A percentile compares a stretch with the other conserved stretches of the same genome.
phyloP scores from a whole-genome alignment of 2,888 invertebrate species.

The Lottia scabra region DNA sequence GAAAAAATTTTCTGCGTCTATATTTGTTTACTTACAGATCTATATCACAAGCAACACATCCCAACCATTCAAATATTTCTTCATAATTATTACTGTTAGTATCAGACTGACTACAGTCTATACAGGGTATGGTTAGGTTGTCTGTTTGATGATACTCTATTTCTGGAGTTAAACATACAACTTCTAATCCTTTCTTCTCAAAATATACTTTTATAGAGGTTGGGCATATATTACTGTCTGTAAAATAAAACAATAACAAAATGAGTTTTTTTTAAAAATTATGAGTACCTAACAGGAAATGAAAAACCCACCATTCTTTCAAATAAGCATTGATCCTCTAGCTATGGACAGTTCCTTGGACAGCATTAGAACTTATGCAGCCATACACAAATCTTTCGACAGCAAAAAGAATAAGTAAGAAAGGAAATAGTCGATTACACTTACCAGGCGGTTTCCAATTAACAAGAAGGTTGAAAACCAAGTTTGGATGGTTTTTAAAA shows the following conservation, averaged over 20 bases:
- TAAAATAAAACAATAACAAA: conserved; percentile 13
- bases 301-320: no score
- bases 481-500: conserved; percentile 42
- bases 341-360: no score
- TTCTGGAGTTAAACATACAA: conserved; percentile 18
- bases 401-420: no score
- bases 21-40: conserved; percentile 23
- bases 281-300: no score
- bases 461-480: conserved; percentile 48
- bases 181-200: conserved; percentile 30
- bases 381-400: no score
- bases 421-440: neutral
- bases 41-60: conserved; percentile 53
- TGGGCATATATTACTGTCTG: conserved; percentile 53
- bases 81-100: conserved; percentile 27
- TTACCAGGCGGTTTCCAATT: conserved; percentile 59
- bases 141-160: conserved; percentile 31
- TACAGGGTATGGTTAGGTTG: conserved; percentile 24
- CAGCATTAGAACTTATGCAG: no score
- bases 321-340: no score
- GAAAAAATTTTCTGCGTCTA: no score
- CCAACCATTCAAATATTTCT: conserved; percentile 62
- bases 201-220: conserved; percentile 58
- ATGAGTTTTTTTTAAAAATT: neutral
- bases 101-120: conserved; percentile 22